Base-by-base conservation (phyloP, 2,888 invertebrate species). In the Tiliacea citrago region DNA sequence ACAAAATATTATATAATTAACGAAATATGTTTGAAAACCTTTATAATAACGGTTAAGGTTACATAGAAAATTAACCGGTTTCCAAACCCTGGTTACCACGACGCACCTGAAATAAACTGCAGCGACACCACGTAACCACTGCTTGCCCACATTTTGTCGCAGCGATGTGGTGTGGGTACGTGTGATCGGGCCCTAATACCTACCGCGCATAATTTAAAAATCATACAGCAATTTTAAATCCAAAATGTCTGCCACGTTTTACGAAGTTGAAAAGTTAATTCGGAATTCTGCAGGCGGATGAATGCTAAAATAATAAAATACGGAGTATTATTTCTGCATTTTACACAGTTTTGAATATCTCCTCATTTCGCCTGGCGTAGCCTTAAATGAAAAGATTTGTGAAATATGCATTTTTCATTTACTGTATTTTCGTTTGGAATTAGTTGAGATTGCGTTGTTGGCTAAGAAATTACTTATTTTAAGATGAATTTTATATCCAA, bases 221-320 rank as follows among this genome's bases (percentile, higher is more conserved):
- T 18, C 45, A 51, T 39, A 57, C 4, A 51, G 42, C 42, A 21
- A 45, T 57, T 75, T 68, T 42, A 65, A 73, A 74, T 79, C 65
- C 55, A 57, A 73, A 71, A 65, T 71, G 69, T 70, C 76, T 49
- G 58, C 58, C 21, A 21, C 13, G 35, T 29, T 57, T 67, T 58
- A 53, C 42, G 53, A 67, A 29, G 51, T 69, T 45, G 24, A 68
- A 58, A 69, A 83, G 81, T 84, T 80, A 70, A 82, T 84, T 82
- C 42, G 0, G 0, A 61, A 72, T 67, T 60, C 39, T 57, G 76
- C 68, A 57, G 35, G 49, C n/a, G 35, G 51, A 80, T 81, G 81
- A 81, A 84, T 68, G 66, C 35, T 69, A 42, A 69, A 84, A 76
- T 72, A 76, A 80, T 80, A 67, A 73, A 47, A 70, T 53, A 35